These are phyloP conservation scores for Nicator chloris DNA, from an alignment of 2,113 vertebrate genomes.

Conservation along the genomic window DNA sequence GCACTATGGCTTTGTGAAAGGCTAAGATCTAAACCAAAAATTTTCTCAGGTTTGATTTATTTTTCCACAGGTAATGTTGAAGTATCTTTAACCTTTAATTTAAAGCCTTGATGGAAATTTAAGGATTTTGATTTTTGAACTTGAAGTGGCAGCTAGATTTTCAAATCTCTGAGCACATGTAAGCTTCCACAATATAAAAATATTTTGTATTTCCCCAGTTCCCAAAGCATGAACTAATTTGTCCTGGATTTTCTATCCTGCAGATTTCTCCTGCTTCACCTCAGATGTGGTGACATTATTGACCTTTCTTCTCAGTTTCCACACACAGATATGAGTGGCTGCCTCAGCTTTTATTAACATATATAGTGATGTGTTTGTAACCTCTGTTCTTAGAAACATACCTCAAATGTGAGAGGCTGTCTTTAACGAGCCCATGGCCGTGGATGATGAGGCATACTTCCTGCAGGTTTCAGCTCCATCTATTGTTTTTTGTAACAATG, in stretches of 20 bases:
- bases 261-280: neutral
- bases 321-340: neutral
- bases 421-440: neutral
- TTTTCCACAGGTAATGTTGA: neutral
- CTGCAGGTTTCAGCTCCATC: neutral
- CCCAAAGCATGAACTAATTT: neutral
- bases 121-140: neutral
- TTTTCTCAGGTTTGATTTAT: neutral
- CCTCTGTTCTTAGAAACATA: neutral
- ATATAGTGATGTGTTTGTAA: neutral
- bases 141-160: neutral
- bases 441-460: conserved; percentile 21
- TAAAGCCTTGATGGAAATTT: neutral
- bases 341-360: neutral
- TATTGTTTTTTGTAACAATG: conserved; percentile 32
- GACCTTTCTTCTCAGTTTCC: neutral
- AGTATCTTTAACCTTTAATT: neutral
- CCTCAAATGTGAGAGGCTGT: neutral
- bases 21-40: neutral
- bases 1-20: neutral
- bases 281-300: neutral
- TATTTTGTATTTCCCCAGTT: neutral
- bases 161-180: neutral
- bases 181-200: neutral
- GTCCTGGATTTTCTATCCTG: neutral